Evolutionary conservation across 2,888 invertebrate genomes (phyloP), one percentile per base, ranked within the genome.

Genomic region (Leptinotarsa haldemani): DNA sequence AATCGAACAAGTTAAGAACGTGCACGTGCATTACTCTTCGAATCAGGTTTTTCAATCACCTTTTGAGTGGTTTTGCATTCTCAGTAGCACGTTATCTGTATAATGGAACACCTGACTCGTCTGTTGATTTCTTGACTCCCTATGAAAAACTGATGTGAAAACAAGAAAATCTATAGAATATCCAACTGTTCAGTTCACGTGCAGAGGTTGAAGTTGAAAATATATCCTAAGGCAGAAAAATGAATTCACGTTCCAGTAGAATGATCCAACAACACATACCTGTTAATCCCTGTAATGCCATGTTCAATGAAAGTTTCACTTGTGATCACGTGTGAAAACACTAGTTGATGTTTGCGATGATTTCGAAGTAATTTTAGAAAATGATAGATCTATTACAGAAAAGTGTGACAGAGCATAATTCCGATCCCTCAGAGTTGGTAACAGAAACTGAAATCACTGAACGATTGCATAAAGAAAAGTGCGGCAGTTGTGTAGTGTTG

Each of bases 181-280:
- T 18, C 15, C 13, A 1, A 61, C 25, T 30, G 25, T 30, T 30
- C 9, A 13, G 61, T 16, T 61, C 30, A 61, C 30, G 61, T 61
- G 61, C 61, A 9, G 61, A 61, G n/a, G 30, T 61, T n/a, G 22
- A 61, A 61, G 18, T 18, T 52, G 52, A 52, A 52, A 52, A 52
- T 52, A n/a, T 52, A 52, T 20, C 20, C 4, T 5, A 22, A 61
- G 3, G 61, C 30, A 20, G 30, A 61, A 61, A 30, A 61, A 15
- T 16, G 1, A 61, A 30, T 0, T 30, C 13, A 61, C 12, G 2
- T 61, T 61, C 61, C 20, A 25, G 61, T 61, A 61, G 7, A 61
- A 52, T 52, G 52, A 15, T 52, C 18, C 52, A 52, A n/a, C 15
- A 52, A n/a, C n/a, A 52, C 4, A 52, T n/a, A 52, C 2, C 52